Evolutionary conservation across 2,797 vertebrate genomes (phyloP), one percentile per base, ranked within the genome.

Genomic region (Ctenopoma multispine): DNA sequence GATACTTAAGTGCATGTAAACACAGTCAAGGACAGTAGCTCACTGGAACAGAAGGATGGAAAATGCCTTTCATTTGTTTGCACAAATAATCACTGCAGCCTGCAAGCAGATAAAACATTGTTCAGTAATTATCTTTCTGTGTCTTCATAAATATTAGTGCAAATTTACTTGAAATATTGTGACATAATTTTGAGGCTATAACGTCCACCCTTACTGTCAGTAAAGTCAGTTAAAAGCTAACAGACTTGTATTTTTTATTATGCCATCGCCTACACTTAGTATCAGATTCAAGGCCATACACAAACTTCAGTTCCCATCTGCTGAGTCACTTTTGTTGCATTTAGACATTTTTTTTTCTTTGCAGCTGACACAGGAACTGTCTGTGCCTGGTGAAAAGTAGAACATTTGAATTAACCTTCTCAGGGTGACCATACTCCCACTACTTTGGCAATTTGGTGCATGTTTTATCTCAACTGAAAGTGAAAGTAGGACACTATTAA

Each of bases 201-300:
- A 12, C 34, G 3, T 3, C 34, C 8, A 36, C 34, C 34, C 10
- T 31, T 31, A 21, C 27, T 85, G 63, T 77, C 62, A 55, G 51
- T 56, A 20, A 56, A 67, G 24, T 73, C 36, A 65, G 72, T 69
- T 63, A 59, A 67, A 79, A 61, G 63, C 46, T 36, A 69, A 53
- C 11, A 53, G 13, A 58, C 29, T 38, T 15, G 41, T 47, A 15
- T 21, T 61, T 53, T 40, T 11, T 10, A 29, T 27, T 29, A 63
- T 47, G 9, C 53, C 48, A 41, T 75, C 61, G 62, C 31, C 36
- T 46, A 41, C 12, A 36, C 38, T 62, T 55, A 12, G 57, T 47
- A 21, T 69, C 29, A 43, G 9, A 63, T 34, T 69, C n/a, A 75
- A 60, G 55, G 66, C 17, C 17, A 34, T 15, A 17, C 20, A 58